Evolutionary conservation across 2,888 invertebrate genomes (phyloP).

Genomic region (Nysson spinosus): DNA sequence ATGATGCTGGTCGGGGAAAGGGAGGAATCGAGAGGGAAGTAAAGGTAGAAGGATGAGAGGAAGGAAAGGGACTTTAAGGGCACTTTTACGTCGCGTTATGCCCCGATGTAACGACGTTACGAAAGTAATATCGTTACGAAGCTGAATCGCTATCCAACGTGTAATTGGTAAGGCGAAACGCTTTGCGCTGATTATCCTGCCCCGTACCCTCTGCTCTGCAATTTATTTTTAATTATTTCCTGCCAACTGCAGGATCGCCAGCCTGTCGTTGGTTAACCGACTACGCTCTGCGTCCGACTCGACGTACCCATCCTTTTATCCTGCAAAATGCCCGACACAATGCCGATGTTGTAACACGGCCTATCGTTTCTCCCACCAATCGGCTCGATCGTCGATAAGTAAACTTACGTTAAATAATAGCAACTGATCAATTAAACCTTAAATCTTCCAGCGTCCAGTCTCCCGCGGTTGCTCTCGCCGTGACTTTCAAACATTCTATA

Average conservation of each 20-base stretch:
- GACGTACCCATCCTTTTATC: constrained; percentile 44
- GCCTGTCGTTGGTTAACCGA: constrained; percentile 43
- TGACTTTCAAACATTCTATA: too few relatives aligned
- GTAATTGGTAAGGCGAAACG: constrained; percentile 60
- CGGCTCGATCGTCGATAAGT: not conserved
- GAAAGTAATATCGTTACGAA: constrained; percentile 46
- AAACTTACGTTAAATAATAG: too few relatives aligned
- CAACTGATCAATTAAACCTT: too few relatives aligned
- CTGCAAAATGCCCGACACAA: constrained; percentile 45
- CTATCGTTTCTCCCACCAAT: constrained; percentile 18
- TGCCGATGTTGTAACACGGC: constrained; percentile 32
- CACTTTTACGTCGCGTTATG: constrained; percentile 45
- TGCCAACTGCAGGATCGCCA: constrained; percentile 48
- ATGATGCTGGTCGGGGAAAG: not conserved
- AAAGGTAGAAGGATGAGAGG: not conserved
- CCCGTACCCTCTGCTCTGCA: constrained; percentile 26
- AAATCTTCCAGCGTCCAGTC: too few relatives aligned
- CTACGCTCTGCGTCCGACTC: constrained; percentile 27
- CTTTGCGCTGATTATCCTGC: constrained; percentile 55
- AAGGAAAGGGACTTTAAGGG: constrained; percentile 35
- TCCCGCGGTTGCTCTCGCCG: too few relatives aligned
- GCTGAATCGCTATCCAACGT: constrained; percentile 48
- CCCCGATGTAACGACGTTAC: constrained; percentile 52
- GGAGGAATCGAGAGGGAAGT: not conserved
- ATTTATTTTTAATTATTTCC: constrained; percentile 64